These are phyloP conservation scores for Crepidodera aurea DNA, from an alignment of 2,888 invertebrate genomes.

Conservation along the genomic window DNA sequence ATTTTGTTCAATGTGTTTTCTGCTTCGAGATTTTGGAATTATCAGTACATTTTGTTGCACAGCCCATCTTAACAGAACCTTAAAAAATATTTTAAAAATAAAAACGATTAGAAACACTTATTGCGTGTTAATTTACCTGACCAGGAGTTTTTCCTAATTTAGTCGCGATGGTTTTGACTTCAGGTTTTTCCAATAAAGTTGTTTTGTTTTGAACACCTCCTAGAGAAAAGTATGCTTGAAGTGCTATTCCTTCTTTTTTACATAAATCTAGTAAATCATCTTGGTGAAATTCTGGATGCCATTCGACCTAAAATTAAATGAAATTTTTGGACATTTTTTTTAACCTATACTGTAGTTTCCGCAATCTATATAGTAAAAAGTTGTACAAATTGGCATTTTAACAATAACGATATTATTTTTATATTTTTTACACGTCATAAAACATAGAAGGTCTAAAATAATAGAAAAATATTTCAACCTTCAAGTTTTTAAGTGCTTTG, in stretches of 20 bases:
- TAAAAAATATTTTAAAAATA: slow-evolving; percentile 4
- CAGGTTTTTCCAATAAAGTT: slow-evolving; percentile 66
- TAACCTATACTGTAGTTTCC: too few species aligned
- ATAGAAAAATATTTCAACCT: too few species aligned
- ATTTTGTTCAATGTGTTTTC: slow-evolving; percentile 68
- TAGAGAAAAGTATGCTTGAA: slow-evolving; percentile 83
- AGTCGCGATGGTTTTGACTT: slow-evolving; percentile 67
- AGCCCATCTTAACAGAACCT: slow-evolving; percentile 77
- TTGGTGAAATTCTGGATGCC: slow-evolving; percentile 79
- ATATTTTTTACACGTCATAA: too few species aligned
- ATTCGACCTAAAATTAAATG: slow-evolving; percentile 66
- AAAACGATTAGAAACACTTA: neutral
- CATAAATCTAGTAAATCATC: slow-evolving; percentile 71
- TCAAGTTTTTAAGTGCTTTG: too few species aligned
- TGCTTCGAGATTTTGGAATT: slow-evolving; percentile 71
- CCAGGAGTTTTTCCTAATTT: slow-evolving; percentile 67
- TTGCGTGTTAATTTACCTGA: slow-evolving; percentile 60
- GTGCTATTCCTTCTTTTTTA: slow-evolving; percentile 68
- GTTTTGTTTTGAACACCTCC: slow-evolving; percentile 66
- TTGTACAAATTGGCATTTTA: too few species aligned
- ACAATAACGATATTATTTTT: too few species aligned
- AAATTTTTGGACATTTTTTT: too few species aligned
- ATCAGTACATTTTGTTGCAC: slow-evolving; percentile 75
- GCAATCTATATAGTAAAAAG: too few species aligned
- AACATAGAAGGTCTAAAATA: too few species aligned